Conservation (phyloP, 2,113 vertebrate genomes). For the Pteruthius melanotis region DNA sequence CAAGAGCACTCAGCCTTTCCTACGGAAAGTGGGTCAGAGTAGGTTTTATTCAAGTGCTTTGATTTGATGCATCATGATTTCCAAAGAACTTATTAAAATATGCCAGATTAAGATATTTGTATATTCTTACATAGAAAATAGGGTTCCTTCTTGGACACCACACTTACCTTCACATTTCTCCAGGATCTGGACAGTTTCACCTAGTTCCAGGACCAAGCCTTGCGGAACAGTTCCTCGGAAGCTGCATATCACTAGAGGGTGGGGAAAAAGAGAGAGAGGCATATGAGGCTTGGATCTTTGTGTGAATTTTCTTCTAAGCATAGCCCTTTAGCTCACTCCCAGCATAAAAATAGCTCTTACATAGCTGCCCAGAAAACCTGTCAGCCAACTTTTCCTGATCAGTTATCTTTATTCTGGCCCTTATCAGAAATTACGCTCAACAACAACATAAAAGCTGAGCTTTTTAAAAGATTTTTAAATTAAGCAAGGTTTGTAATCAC, state of each 20-base stretch:
- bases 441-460: background rate
- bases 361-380: constrained; percentile 26
- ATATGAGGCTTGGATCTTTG: constrained; percentile 45
- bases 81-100: constrained; percentile 45
- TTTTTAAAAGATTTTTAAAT: background rate
- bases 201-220: constrained; percentile 92
- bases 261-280: constrained; percentile 33
- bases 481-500: background rate
- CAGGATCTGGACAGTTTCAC: constrained; percentile 96
- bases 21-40: constrained; percentile 38
- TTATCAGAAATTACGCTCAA: background rate
- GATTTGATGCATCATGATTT: constrained; percentile 46
- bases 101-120: background rate
- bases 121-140: background rate
- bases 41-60: constrained; percentile 59
- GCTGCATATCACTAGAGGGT: constrained; percentile 90
- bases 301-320: constrained; percentile 37
- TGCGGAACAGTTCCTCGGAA: constrained; percentile 91
- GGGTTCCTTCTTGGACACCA: background rate
- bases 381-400: constrained; percentile 1
- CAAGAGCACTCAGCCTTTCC: constrained; percentile 55
- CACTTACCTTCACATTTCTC: constrained; percentile 95
- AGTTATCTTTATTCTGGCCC: background rate
- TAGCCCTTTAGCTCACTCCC: constrained; percentile 30
- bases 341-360: constrained; percentile 47